Evolutionary conservation across 1,140 invertebrate species (phyloP), one percentile per base, ranked within the genome.

Genomic region (Antheraea mylitta): DNA sequence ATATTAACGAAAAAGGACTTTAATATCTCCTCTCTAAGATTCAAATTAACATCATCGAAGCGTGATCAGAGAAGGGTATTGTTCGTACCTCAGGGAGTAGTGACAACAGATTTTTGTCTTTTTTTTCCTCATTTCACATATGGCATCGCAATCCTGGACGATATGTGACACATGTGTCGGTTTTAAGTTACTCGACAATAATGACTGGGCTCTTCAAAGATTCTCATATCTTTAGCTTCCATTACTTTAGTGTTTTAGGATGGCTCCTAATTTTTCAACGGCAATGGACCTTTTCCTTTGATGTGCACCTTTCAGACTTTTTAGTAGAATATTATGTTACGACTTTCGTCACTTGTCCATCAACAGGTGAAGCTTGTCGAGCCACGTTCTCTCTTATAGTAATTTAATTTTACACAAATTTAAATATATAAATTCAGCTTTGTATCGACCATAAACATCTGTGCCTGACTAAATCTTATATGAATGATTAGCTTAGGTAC

Each of bases 81-180:
- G 87, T 91, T 89, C 81, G 74, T 89, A 89, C 87, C 87, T 89
- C 80, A 76, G 85, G 86, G 83, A 87, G 84, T 83, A 85, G 85
- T 88, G 85, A 91, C 87, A 89, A 88, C 86, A 87, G 89, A 91
- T 91, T 91, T 88, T 87, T 85, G 85, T 88, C 16, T 60, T 76
- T 87, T 89, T 87, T 89, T 86, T 88, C 82, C 75, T 77, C 71
- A 81, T 85, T 89, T 88, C 86, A 91, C 89, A 91, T 91, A 86
- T 91, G 89, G 89, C 84, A 84, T 85, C 83, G 89, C 89, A 91
- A 91, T 89, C 86, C 81, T 88, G 86, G 82, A 87, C 86, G 89
- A 91, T 89, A 87, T 89, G 87, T 80, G 86, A 85, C 89, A 91
- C 89, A 91, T 91, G 89, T 91, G 87, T 79, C 75, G 86, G 89